These are phyloP conservation scores for Lagopus muta DNA, from an alignment of 2,113 vertebrate genomes.

Conservation along the genomic window DNA sequence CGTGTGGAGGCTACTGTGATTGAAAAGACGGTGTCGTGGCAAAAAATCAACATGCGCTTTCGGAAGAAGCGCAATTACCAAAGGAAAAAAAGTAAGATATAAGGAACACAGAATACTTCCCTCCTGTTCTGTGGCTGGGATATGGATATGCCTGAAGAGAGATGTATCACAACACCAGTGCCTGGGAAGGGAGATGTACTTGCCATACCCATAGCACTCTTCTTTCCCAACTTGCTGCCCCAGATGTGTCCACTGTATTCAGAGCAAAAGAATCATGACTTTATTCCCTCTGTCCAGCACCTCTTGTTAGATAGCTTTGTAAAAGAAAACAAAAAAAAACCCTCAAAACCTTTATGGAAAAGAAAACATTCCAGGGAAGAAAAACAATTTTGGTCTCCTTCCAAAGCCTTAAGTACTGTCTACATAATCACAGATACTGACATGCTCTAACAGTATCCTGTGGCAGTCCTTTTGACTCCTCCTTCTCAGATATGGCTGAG, in stretches of 20 bases:
- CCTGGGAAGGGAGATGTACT: accelerated
- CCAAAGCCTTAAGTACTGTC: not conserved
- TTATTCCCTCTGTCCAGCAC: not conserved
- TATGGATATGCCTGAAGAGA: not conserved
- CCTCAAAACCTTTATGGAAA: not conserved
- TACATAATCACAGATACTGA: not conserved
- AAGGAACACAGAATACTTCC: not conserved
- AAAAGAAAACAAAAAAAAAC: too few species aligned
- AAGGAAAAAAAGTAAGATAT: constrained; percentile 82
- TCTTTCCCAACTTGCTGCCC: not conserved
- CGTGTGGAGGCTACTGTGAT: constrained; percentile 88
- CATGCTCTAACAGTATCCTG: not conserved
- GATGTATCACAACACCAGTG: accelerated
- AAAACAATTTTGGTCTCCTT: not conserved
- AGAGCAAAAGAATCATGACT: not conserved
- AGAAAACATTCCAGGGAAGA: not conserved
- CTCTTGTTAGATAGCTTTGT: not conserved
- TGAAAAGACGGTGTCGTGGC: constrained; percentile 88
- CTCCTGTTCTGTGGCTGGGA: not conserved
- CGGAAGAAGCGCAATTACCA: constrained; percentile 78
- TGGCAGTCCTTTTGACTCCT: not conserved
- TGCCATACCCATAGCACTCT: accelerated
- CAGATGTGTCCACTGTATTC: accelerated
- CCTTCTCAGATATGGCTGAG: not conserved
- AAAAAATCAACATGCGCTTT: constrained; percentile 83